Conservation (phyloP, 2,888 invertebrate species). For the Cosmorhoe ocellata region DNA sequence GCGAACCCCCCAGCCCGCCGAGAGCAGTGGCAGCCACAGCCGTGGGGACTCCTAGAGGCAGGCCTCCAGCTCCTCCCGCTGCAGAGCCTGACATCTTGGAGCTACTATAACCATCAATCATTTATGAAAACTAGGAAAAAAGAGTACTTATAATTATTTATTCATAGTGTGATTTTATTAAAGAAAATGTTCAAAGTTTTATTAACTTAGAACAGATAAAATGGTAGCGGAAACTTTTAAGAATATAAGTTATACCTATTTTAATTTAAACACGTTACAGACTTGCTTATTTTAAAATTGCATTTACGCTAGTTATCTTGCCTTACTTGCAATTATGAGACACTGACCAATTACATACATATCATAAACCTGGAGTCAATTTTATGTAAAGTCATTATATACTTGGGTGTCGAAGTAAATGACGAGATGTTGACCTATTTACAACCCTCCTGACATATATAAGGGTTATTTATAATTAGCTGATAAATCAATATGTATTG, state of each 20-base stretch:
- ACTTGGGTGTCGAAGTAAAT: not conserved
- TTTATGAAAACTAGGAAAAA: too few species aligned
- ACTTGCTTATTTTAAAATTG: not conserved
- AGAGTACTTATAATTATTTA: too few species aligned
- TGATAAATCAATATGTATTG: constrained; percentile 39
- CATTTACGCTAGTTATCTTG: not conserved
- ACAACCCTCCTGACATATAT: not conserved
- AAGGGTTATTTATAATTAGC: constrained; percentile 40
- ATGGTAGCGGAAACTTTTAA: too few species aligned
- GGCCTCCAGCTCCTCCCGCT: constrained; percentile 41
- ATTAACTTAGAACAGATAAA: too few species aligned
- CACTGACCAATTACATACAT: not conserved
- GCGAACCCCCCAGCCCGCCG: constrained; percentile 84
- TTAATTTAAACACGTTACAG: too few species aligned
- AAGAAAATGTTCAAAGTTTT: too few species aligned
- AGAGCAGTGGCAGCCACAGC: constrained; percentile 57
- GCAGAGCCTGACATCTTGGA: constrained; percentile 65
- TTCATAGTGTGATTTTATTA: too few species aligned
- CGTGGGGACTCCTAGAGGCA: constrained; percentile 56
- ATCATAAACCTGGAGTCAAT: too few species aligned
- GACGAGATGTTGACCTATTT: not conserved
- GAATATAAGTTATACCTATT: not conserved
- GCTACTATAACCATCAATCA: not conserved
- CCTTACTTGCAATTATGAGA: not conserved
- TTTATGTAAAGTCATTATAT: too few species aligned